Evolutionary conservation across 2,888 invertebrate genomes (phyloP), one percentile per base, ranked within the genome.

Genomic region (Chrysodeixis includens): DNA sequence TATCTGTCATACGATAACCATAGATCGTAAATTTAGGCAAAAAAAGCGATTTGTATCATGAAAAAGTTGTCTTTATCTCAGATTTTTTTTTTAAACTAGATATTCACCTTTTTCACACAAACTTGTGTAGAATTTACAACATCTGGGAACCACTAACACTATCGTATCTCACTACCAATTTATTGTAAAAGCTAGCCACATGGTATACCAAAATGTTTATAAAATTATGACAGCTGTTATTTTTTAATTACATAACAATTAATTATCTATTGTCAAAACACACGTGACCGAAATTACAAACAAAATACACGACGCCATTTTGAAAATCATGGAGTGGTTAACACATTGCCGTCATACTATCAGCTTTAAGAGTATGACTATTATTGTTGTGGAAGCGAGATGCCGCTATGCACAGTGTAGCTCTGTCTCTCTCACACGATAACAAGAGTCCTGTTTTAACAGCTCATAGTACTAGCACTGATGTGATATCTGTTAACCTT

Each of bases 301-400:
- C 70, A 57, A 74, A 71, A 67, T 49, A 30, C 30, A 56, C 75
- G 74, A 74, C 59, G 71, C 71, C 66, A 75, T 70, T 57, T 53
- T 49, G 40, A 55, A 55, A 70, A 66, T 60, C 54, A 66, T 74
- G 59, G 57, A 66, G 62, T 66, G 56, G 55, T 62, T 57, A 62
- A 66, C 12, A 70, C 40, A 53, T 52, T 57, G 56, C 26, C n/a
- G n/a, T n/a, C n/a, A n/a, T n/a, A n/a, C n/a, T n/a, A n/a, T n/a
- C n/a, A n/a, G n/a, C n/a, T n/a, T n/a, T n/a, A n/a, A n/a, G n/a
- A n/a, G n/a, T n/a, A n/a, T n/a, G n/a, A n/a, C n/a, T n/a, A n/a
- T n/a, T n/a, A n/a, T 26, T 26, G 26, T 26, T 26, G 26, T 6
- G 3, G 26, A 26, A 26, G 26, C 6, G 26, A 26, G 26, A 26